These are phyloP conservation scores for Eurosta solidaginis DNA, from an alignment of 1,140 invertebrate species.

Conservation along the genomic window DNA sequence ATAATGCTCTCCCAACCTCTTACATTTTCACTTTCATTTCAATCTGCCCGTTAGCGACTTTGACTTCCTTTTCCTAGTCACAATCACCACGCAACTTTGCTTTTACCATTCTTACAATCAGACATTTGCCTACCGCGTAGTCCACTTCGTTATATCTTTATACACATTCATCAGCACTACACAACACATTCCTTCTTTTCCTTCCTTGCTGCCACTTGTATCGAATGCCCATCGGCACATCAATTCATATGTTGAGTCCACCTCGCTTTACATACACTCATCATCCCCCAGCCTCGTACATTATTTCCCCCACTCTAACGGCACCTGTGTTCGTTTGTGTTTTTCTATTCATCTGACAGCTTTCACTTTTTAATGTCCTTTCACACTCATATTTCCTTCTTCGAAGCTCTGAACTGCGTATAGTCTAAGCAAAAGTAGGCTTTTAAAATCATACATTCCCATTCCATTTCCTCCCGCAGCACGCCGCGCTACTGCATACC, in stretches of 20 bases:
- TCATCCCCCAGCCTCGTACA: background rate
- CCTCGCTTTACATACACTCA: background rate
- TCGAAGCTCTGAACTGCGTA: background rate
- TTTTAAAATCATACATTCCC: background rate
- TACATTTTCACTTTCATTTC: background rate
- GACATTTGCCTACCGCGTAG: background rate
- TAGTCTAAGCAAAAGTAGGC: too few species aligned
- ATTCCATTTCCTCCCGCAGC: background rate
- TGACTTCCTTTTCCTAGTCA: constrained; percentile 1
- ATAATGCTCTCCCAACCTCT: background rate
- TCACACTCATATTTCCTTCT: background rate
- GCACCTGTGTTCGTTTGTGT: background rate
- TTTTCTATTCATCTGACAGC: background rate
- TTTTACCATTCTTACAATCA: background rate
- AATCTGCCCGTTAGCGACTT: background rate
- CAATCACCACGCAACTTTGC: background rate
- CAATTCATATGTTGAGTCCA: background rate
- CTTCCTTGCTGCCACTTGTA: background rate
- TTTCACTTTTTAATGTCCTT: background rate
- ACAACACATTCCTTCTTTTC: background rate
- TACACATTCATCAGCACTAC: background rate
- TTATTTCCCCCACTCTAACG: background rate
- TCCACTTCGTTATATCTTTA: background rate
- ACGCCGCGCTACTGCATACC: background rate
- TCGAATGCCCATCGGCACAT: background rate